Evolutionary conservation across 2,888 invertebrate species (phyloP), one percentile per base, ranked within the genome.

Genomic region (Ctena decussata): DNA sequence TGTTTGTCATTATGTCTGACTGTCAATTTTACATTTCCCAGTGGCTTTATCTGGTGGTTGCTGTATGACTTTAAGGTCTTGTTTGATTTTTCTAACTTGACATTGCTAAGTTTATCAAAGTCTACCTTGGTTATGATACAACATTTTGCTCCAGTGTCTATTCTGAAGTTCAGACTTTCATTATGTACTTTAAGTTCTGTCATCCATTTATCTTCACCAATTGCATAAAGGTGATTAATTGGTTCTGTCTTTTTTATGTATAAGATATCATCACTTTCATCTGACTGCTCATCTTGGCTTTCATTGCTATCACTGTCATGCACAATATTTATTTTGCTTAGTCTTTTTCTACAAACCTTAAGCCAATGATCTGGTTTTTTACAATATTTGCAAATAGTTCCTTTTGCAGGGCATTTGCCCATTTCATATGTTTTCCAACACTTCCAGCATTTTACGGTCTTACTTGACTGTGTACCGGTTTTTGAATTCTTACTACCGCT

Each of bases 131-230:
- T 41, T 27, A 80, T 15, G 44, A 84, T 80, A 69, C 57, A 70
- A 65, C 84, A 84, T 74, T 84, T 84, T 35, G 84, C 84, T 12
- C 84, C 84, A 21, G 84, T 84, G 70, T 80, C 79, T 35, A 84
- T 84, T 21, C 77, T 44, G 65, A 84, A 79, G 53, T 35, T 49
- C 37, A 75, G 32, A 0, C 37, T 24, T 70, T 70, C n/a, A 24
- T 72, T 41, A 21, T 37, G n/a, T 15, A 83, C n/a, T 21, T 37
- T 35, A 21, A 83, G 57, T 18, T 83, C 18, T 21, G 70, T 70
- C 15, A 57, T 15, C 83, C 83, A 83, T 53, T 79, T 79, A 57
- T 79, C 83, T 5, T 37, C 24, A n/a, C 27, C 15, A 8, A 37
- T n/a, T 71, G 71, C 6, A 24, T 37, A 6, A 15, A 41, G 5